These are phyloP conservation scores for Andinoacara biseriatus DNA, from an alignment of 2,113 vertebrate species.

Conservation along the genomic window DNA sequence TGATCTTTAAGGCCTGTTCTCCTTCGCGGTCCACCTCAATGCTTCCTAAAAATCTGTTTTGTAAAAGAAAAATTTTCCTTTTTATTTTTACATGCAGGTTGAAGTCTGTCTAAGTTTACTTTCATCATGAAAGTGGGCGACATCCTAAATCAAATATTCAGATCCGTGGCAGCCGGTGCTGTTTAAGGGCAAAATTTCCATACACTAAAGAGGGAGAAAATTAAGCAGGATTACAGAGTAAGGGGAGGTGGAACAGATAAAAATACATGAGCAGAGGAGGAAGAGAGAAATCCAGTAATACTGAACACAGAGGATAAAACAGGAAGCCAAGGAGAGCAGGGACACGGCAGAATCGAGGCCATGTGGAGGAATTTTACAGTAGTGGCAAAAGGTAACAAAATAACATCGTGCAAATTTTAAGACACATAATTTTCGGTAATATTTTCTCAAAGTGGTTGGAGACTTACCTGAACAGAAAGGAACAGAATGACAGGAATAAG, in stretches of 20 bases:
- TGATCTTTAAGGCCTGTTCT: neutral
- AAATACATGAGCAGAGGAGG: neutral
- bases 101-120: neutral
- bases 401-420: neutral
- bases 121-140: neutral
- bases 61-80: too few relatives aligned
- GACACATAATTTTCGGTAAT: neutral
- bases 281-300: neutral
- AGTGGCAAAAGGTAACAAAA: neutral
- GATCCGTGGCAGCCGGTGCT: neutral
- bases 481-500: too few relatives aligned
- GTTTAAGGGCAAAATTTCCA: constrained; percentile 12
- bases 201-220: neutral
- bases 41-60: neutral
- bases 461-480: neutral
- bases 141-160: constrained; percentile 20
- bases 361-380: neutral
- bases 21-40: neutral
- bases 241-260: neutral
- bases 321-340: neutral
- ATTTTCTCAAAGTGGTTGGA: neutral
- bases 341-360: neutral
- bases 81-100: neutral
- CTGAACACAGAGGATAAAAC: neutral
- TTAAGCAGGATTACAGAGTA: neutral